A percentile compares a stretch with the other conserved stretches of the same genome.
These are phyloP conservation scores for Orchestia grillus DNA, from an alignment of 1,140 invertebrate genomes.

Conservation along the genomic window DNA sequence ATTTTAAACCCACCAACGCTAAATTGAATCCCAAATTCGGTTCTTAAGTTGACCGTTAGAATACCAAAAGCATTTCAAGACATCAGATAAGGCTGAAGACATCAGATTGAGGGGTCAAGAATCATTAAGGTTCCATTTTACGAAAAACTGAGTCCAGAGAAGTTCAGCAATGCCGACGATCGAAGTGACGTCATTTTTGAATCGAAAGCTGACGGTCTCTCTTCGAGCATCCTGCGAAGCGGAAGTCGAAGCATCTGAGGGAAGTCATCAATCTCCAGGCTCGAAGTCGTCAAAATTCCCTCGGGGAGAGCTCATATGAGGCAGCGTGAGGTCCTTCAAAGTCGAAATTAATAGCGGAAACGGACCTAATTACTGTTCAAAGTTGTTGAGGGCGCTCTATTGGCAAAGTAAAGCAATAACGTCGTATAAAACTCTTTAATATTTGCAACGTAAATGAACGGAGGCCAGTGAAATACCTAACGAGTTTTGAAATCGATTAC, in stretches of 20 bases:
- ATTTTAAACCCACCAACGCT: neutral
- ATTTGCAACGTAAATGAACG: neutral
- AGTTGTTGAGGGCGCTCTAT: conserved; percentile 17
- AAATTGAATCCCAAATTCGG: neutral
- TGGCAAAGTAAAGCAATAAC: conserved; percentile 13
- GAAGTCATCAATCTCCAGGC: conserved; percentile 36
- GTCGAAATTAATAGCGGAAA: conserved; percentile 41
- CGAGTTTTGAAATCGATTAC: neutral
- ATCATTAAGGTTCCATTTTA: neutral
- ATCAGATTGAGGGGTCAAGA: neutral
- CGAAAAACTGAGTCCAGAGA: neutral
- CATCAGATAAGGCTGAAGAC: neutral
- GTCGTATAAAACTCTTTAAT: neutral
- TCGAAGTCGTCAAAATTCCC: conserved; percentile 52
- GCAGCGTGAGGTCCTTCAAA: neutral
- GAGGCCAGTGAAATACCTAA: neutral
- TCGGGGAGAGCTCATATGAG: neutral
- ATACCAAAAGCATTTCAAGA: neutral
- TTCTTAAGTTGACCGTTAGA: neutral
- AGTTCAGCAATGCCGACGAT: neutral
- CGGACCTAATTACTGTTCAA: conserved; percentile 29
- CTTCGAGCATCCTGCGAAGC: neutral
- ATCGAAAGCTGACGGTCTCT: neutral
- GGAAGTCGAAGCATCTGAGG: neutral
- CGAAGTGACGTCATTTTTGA: neutral